phyloP scores from a whole-genome alignment of 2,797 vertebrate species.

The Discoglossus pictus region DNA sequence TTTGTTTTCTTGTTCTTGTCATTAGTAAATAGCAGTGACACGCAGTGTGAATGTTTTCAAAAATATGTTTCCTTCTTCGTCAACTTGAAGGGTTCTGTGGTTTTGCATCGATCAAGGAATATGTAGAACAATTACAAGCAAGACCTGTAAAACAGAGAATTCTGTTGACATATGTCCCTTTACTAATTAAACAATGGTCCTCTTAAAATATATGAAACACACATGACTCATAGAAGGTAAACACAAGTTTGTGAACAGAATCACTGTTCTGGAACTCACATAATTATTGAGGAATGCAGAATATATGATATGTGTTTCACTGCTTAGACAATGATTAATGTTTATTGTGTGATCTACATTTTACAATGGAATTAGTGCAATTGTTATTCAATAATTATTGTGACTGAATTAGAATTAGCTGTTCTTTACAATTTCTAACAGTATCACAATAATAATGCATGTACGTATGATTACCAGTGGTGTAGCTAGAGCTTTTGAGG shows the following conservation, averaged over 20 bases:
- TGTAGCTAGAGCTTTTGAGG: too few relatives aligned
- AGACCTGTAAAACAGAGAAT: slow-evolving; percentile 21
- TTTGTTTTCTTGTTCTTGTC: not conserved
- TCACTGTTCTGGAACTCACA: slow-evolving; percentile 3
- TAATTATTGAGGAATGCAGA: slow-evolving; percentile 1
- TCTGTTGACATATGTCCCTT: slow-evolving; percentile 14
- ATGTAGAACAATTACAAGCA: too few relatives aligned
- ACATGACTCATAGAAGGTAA: slow-evolving; percentile 14
- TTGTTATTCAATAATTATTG: not conserved
- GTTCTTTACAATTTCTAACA: too few relatives aligned
- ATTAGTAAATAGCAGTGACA: slow-evolving; percentile 7
- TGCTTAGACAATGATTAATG: slow-evolving; percentile 13
- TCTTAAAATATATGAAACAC: slow-evolving; percentile 22
- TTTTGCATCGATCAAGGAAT: too few relatives aligned
- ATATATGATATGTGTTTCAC: slow-evolving; percentile 3
- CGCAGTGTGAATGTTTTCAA: too few relatives aligned
- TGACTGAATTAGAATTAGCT: too few relatives aligned
- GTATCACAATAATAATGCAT: too few relatives aligned
- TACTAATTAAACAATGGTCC: slow-evolving; percentile 5
- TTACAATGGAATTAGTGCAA: slow-evolving; percentile 7
- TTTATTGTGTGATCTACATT: slow-evolving; percentile 8
- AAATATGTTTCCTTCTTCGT: too few relatives aligned
- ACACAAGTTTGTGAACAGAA: slow-evolving; percentile 5
- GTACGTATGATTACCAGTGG: too few relatives aligned
- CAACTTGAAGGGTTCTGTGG: too few relatives aligned